Evolutionary conservation across 2,888 invertebrate species (phyloP).

Genomic region (Hoplodrina blanda): DNA sequence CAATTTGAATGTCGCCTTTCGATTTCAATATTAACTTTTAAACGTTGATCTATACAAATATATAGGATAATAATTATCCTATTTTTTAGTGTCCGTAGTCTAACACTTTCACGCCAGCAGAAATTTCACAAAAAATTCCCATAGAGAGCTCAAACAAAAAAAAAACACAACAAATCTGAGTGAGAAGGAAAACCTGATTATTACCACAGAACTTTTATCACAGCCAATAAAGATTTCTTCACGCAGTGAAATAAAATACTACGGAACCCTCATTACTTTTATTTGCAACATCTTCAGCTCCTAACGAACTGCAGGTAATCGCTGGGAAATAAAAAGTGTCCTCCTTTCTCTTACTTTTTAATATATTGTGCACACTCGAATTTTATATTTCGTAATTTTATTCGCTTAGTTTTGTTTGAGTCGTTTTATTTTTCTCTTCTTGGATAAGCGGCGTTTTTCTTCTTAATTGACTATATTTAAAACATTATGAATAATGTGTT

Average conservation of each 20-base stretch:
- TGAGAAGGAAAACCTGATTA: background rate
- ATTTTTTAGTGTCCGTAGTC: too few species aligned
- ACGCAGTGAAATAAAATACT: slow-evolving; percentile 11
- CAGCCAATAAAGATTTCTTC: slow-evolving; percentile 1
- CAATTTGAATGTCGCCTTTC: too few species aligned
- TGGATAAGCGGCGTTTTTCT: background rate
- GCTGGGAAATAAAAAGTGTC: slow-evolving; percentile 39
- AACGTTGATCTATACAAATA: too few species aligned
- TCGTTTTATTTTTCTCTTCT: background rate
- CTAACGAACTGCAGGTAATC: slow-evolving; percentile 50
- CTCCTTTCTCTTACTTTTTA: slow-evolving; percentile 36
- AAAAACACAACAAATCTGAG: background rate
- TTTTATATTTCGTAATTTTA: slow-evolving; percentile 37
- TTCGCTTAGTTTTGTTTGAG: background rate
- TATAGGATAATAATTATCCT: too few species aligned
- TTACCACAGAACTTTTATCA: slow-evolving; percentile 4
- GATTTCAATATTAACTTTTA: too few species aligned
- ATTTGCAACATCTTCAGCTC: slow-evolving; percentile 28
- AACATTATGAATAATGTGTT: too few species aligned
- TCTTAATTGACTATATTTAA: too few species aligned
- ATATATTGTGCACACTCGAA: slow-evolving; percentile 41
- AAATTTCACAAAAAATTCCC: too few species aligned
- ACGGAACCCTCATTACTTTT: slow-evolving; percentile 37
- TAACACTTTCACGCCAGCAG: too few species aligned
- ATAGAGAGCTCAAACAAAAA: background rate